A percentile compares a stretch with the other conserved stretches of the same genome.
These are phyloP conservation scores for Montipora efflorescens DNA, from an alignment of 64 coral and sea anemone genomes.

Conservation along the genomic window DNA sequence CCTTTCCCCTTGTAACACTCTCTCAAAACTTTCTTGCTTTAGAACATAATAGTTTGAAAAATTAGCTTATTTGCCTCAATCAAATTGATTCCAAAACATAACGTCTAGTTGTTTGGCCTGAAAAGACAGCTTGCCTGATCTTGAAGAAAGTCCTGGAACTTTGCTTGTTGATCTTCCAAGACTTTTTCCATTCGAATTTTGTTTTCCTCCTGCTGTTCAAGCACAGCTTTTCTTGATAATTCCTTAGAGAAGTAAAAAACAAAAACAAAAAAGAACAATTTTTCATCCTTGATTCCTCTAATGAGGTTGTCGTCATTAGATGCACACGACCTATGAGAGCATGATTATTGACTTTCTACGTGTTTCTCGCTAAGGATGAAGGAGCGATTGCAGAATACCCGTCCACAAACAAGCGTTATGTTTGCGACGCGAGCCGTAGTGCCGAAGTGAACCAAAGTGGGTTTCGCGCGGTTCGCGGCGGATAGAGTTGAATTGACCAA, in stretches of 20 bases:
- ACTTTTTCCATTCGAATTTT: constrained; percentile 60
- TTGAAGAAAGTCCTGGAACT: constrained; percentile 66
- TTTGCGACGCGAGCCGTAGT: too few relatives aligned
- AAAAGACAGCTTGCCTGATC: constrained; percentile 59
- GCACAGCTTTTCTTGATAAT: constrained; percentile 73
- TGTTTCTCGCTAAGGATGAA: too few relatives aligned
- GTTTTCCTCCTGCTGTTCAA: constrained; percentile 70
- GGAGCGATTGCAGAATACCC: too few relatives aligned
- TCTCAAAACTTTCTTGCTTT: constrained; percentile 86
- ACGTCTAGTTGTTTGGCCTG: background rate
- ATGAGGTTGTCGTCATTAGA: too few relatives aligned
- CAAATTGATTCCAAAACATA: background rate
- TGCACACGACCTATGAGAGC: too few relatives aligned
- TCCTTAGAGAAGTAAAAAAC: constrained; percentile 37
- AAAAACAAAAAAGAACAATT: background rate
- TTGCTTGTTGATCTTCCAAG: constrained; percentile 73
- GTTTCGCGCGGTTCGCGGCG: too few relatives aligned
- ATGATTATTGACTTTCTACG: too few relatives aligned
- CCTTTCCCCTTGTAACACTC: constrained; percentile 60
- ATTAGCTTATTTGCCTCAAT: background rate
- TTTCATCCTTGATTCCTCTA: background rate
- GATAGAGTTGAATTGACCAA: too few relatives aligned
- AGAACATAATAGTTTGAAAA: background rate
- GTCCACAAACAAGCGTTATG: too few relatives aligned
- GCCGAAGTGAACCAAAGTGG: too few relatives aligned